Conservation (phyloP, 2,113 vertebrate species). For the Prionailurus bengalensis region DNA sequence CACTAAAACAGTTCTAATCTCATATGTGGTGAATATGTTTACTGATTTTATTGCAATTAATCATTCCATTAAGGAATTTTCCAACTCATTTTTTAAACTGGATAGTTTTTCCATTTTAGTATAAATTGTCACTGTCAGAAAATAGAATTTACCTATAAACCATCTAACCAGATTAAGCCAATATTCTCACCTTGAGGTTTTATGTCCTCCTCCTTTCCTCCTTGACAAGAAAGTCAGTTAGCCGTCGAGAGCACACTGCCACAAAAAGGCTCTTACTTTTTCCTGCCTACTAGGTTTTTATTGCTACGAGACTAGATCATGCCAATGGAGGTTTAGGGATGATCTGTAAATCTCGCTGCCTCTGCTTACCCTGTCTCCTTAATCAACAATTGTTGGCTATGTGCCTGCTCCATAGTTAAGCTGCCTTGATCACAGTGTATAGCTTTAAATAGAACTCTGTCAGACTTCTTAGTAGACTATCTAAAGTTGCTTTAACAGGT, state of each 20-base stretch:
- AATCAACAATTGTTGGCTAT: neutral
- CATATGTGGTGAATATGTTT: neutral
- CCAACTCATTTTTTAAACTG: conserved; percentile 15
- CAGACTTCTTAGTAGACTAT: neutral
- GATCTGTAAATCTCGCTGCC: neutral
- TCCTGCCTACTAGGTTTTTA: neutral
- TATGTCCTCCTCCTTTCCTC: neutral
- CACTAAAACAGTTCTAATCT: neutral
- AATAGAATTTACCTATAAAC: neutral
- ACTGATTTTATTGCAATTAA: conserved; percentile 49
- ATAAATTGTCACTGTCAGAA: neutral
- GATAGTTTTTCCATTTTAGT: neutral
- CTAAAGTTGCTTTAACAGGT: neutral
- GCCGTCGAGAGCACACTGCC: neutral
- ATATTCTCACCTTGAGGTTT: neutral
- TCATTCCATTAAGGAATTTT: conserved; percentile 22
- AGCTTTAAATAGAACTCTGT: neutral
- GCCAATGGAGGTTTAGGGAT: neutral
- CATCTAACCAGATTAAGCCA: neutral
- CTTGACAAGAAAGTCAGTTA: neutral
- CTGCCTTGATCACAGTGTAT: neutral
- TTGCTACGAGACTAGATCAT: neutral
- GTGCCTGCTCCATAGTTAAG: neutral
- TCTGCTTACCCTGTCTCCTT: neutral
- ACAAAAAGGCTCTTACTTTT: neutral